Conservation (phyloP, 2,113 vertebrate genomes). For the Poeciliopsis retropinna region DNA sequence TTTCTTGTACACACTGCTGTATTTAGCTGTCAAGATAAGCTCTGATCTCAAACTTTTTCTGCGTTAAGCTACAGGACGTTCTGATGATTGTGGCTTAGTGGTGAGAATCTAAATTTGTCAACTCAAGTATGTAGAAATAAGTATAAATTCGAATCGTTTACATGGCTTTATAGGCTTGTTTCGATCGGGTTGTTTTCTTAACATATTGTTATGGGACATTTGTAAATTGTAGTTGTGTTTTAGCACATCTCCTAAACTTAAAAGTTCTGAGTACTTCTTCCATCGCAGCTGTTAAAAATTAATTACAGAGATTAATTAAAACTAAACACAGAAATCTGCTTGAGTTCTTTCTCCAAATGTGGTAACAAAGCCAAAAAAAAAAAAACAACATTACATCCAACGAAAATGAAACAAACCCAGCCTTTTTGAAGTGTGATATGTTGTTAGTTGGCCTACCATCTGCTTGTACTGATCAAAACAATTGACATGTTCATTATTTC, state of each 20-base stretch:
- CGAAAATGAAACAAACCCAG: conserved; percentile 25
- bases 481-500: conserved; percentile 39
- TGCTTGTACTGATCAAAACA: conserved; percentile 51
- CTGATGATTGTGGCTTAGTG: too few relatives aligned
- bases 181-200: background rate
- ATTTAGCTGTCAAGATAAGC: background rate
- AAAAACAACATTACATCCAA: background rate
- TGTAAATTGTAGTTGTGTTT: background rate
- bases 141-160: background rate
- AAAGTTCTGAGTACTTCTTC: conserved; percentile 1
- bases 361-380: conserved; percentile 31
- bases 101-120: too few relatives aligned
- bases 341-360: conserved; percentile 26
- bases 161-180: background rate
- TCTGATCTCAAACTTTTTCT: too few relatives aligned
- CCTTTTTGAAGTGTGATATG: conserved; percentile 43
- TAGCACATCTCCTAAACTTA: conserved; percentile 9
- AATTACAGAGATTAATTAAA: conserved; percentile 22
- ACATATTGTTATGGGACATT: background rate
- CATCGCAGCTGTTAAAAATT: conserved; percentile 1
- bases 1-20: background rate
- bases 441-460: conserved; percentile 32
- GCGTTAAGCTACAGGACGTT: too few relatives aligned
- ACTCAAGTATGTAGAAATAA: too few relatives aligned
- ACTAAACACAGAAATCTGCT: conserved; percentile 14